These are phyloP conservation scores for Copsychus sechellarum DNA, from an alignment of 2,113 vertebrate genomes.

Conservation along the genomic window DNA sequence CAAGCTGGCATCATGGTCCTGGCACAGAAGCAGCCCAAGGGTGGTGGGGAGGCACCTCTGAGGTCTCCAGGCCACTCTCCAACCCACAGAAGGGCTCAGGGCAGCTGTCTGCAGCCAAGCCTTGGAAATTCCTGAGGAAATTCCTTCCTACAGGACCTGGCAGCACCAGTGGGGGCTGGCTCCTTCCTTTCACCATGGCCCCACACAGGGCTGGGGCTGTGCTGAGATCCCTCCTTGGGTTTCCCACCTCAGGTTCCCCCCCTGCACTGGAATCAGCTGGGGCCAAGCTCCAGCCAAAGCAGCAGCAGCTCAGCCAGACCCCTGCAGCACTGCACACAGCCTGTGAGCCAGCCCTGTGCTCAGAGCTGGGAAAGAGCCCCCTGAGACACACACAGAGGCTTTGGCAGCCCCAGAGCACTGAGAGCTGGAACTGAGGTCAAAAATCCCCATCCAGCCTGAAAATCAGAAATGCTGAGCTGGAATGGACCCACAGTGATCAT, in stretches of 20 bases:
- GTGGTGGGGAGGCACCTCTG: background rate
- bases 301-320: background rate
- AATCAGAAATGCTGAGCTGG: background rate
- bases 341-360: rapidly evolving
- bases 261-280: background rate
- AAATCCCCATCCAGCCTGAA: background rate
- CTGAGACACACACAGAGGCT: background rate
- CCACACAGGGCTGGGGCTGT: background rate
- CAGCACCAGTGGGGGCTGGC: background rate
- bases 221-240: background rate
- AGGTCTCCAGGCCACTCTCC: background rate
- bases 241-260: background rate
- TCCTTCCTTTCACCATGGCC: background rate
- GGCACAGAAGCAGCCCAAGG: background rate
- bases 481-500: background rate
- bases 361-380: background rate
- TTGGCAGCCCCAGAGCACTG: background rate
- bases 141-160: background rate
- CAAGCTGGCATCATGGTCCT: background rate
- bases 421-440: background rate
- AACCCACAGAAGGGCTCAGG: background rate
- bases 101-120: background rate
- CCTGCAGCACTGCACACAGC: background rate
- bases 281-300: background rate
- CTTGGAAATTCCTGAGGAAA: background rate